Evolutionary conservation across 2,797 vertebrate genomes (phyloP).

Genomic region (Salmo trutta): DNA sequence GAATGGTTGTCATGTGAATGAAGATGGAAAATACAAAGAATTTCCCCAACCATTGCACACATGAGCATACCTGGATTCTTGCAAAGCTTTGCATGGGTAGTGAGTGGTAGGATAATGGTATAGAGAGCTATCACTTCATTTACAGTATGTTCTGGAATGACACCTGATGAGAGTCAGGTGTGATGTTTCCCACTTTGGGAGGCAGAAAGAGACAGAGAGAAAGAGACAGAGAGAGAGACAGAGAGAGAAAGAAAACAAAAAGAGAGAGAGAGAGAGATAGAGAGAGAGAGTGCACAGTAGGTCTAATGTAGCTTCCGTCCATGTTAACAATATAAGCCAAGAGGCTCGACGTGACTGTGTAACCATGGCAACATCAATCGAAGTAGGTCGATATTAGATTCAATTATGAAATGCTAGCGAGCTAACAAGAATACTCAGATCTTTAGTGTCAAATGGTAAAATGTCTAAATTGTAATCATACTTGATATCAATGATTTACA

Average conservation of each 20-base stretch:
- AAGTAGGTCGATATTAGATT: slow-evolving; percentile 60
- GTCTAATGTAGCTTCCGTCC: slow-evolving; percentile 53
- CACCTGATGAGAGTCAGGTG: background rate
- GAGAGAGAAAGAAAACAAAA: background rate
- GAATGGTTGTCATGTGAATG: slow-evolving; percentile 52
- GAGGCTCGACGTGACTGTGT: slow-evolving; percentile 52
- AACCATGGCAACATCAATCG: slow-evolving; percentile 52
- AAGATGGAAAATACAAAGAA: background rate
- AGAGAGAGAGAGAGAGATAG: background rate
- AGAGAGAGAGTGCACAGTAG: slow-evolving; percentile 34
- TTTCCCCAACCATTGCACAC: background rate
- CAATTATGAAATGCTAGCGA: slow-evolving; percentile 61
- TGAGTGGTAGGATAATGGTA: background rate
- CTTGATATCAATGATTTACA: slow-evolving; percentile 44
- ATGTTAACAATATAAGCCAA: slow-evolving; percentile 39
- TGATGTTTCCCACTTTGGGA: slow-evolving; percentile 33
- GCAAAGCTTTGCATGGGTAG: background rate
- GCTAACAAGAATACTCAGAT: slow-evolving; percentile 49
- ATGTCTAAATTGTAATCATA: slow-evolving; percentile 44
- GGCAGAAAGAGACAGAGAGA: background rate
- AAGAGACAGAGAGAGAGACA: background rate
- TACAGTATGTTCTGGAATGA: background rate
- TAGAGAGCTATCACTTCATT: background rate
- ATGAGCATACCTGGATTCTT: background rate
- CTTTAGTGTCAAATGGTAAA: slow-evolving; percentile 48